These are phyloP conservation scores for Acholoe squamosa DNA, from an alignment of 2,888 invertebrate species.

Conservation along the genomic window DNA sequence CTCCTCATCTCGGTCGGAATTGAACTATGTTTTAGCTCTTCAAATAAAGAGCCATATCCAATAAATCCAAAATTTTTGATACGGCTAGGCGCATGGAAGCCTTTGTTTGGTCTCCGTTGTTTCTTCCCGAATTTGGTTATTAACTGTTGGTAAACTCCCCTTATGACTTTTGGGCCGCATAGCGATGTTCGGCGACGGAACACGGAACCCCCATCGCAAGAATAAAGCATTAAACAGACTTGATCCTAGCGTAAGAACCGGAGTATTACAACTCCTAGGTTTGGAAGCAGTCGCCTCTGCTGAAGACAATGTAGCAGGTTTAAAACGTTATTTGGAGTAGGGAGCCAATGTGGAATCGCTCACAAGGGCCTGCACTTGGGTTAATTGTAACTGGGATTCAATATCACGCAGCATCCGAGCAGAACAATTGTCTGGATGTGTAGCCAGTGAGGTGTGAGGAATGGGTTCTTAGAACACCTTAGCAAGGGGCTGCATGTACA, in stretches of 20 bases:
- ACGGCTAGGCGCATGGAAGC: not conserved
- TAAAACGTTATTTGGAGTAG: not conserved
- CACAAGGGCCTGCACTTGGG: not conserved
- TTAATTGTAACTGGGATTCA: slow-evolving; percentile 23
- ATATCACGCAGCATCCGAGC: not conserved
- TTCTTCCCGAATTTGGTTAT: not conserved
- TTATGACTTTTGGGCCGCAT: not conserved
- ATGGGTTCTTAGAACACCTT: too few species aligned
- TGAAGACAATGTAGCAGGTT: not conserved
- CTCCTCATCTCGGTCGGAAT: not conserved
- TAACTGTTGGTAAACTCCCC: not conserved
- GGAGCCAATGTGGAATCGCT: not conserved
- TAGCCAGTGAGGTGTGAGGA: not conserved
- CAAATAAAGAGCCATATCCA: not conserved
- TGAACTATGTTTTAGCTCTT: not conserved
- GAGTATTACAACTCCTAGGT: too few species aligned
- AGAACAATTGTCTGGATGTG: slow-evolving; percentile 12
- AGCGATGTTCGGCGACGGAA: not conserved
- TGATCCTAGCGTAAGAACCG: too few species aligned
- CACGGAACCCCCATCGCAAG: not conserved
- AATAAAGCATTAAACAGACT: too few species aligned
- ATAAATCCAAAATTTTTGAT: not conserved
- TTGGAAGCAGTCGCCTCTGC: not conserved
- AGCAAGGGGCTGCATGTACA: too few species aligned
- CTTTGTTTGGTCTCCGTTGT: not conserved